A percentile compares a stretch with the other conserved stretches of the same genome.
Conservation (phyloP, 2,888 invertebrate genomes). For the Bhutanitis thaidina region DNA sequence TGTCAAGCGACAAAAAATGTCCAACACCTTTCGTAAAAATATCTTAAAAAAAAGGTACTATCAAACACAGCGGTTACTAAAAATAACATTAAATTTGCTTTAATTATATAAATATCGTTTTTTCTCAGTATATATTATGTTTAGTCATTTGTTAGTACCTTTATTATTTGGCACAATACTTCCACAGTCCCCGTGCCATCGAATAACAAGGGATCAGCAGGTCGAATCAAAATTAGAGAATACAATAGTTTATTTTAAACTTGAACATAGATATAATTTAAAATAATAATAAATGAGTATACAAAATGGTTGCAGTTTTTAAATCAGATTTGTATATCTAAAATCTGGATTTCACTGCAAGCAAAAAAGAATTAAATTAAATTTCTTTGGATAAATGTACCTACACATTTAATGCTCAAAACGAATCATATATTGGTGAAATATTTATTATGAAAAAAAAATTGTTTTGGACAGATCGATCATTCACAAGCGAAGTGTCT, state of each 20-base stretch:
- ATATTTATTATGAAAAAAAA: not conserved
- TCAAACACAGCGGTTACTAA: slow-evolving; percentile 11
- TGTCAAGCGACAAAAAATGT: slow-evolving; percentile 4
- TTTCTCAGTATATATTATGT: not conserved
- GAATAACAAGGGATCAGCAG: slow-evolving; percentile 48
- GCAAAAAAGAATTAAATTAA: slow-evolving; percentile 2
- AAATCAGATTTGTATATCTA: slow-evolving; percentile 1
- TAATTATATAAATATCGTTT: not conserved
- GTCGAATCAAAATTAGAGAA: slow-evolving; percentile 45
- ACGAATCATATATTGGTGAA: not conserved
- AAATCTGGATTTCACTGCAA: slow-evolving; percentile 5
- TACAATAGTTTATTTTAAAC: slow-evolving; percentile 19
- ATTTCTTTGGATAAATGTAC: slow-evolving; percentile 24
- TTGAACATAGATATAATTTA: slow-evolving; percentile 7
- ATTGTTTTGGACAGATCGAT: too few relatives aligned
- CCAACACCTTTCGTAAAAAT: slow-evolving; percentile 4
- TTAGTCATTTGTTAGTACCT: slow-evolving; percentile 24
- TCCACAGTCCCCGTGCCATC: slow-evolving; percentile 56
- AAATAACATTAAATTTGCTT: slow-evolving; percentile 1
- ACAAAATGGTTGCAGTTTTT: not conserved
- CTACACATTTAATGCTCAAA: slow-evolving; percentile 2
- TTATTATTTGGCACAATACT: slow-evolving; percentile 50
- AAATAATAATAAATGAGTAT: slow-evolving; percentile 8
- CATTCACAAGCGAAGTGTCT: too few relatives aligned
- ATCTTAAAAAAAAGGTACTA: slow-evolving; percentile 19